A percentile compares a stretch with the other conserved stretches of the same genome.
phyloP scores from a whole-genome alignment of 2,113 vertebrate species.

The Cygnus atratus region DNA sequence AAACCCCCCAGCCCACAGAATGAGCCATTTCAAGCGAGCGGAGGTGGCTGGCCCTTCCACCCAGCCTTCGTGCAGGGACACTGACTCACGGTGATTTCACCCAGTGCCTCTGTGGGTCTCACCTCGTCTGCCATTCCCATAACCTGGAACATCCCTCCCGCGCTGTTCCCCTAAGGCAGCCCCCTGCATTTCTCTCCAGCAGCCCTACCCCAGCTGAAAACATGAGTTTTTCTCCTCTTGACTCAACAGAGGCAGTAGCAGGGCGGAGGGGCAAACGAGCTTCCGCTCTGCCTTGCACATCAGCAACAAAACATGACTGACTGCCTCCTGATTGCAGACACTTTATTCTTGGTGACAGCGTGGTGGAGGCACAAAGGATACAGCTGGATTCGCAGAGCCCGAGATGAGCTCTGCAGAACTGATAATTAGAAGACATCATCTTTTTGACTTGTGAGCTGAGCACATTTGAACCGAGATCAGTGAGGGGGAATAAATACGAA shows the following conservation, averaged over 20 bases:
- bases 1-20: not conserved
- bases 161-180: not conserved
- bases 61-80: not conserved
- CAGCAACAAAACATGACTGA: conserved; percentile 41
- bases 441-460: conserved; percentile 62
- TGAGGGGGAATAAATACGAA: conserved; percentile 63
- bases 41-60: not conserved
- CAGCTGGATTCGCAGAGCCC: conserved; percentile 61
- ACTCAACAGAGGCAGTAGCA: not conserved
- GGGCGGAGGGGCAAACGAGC: conserved; percentile 10
- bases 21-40: not conserved
- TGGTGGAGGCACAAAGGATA: conserved; percentile 56
- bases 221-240: not conserved
- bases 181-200: not conserved
- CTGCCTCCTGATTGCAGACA: conserved; percentile 55
- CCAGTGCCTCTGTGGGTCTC: not conserved
- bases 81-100: conserved; percentile 39
- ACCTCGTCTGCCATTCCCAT: not conserved
- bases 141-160: not conserved
- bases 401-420: conserved; percentile 42
- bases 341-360: conserved; percentile 53
- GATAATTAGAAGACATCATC: conserved; percentile 68
- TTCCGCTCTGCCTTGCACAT: conserved; percentile 39
- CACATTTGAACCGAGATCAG: conserved; percentile 63
- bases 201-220: not conserved